Percentiles rank a stretch among this genome's conserved stretches.
Conservation (phyloP, 2,888 invertebrate genomes). For the Cheiracanthium punctorium region DNA sequence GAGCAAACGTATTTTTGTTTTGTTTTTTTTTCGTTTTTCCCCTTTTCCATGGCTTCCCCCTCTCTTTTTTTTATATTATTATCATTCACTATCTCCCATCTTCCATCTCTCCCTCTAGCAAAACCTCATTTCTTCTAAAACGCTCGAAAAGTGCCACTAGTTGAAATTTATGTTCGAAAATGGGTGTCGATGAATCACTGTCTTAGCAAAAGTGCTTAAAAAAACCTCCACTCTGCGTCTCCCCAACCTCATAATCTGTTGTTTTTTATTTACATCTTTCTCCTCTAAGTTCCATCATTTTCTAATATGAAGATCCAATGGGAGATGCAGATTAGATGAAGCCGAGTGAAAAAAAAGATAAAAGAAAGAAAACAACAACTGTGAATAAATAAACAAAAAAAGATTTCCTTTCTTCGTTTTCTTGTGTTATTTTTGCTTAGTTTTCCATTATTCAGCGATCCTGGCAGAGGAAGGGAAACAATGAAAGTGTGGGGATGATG, state of each 20-base stretch:
- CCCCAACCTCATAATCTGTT: background rate
- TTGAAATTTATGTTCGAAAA: conserved; percentile 6
- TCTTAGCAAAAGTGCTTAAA: background rate
- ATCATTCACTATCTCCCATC: no score
- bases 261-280: background rate
- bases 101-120: background rate
- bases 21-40: background rate
- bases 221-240: background rate
- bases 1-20: background rate
- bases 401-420: background rate
- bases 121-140: background rate
- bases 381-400: background rate
- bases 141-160: background rate
- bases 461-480: background rate
- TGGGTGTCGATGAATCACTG: conserved; percentile 1
- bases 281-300: background rate
- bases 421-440: background rate
- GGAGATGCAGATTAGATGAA: background rate
- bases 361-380: background rate
- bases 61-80: background rate
- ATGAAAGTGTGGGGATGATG: background rate
- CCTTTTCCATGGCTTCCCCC: background rate
- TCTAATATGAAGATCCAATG: background rate
- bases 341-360: background rate
- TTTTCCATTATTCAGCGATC: background rate